Base-by-base conservation (phyloP, 2,888 invertebrate species). In the Drosophila subquinaria region DNA sequence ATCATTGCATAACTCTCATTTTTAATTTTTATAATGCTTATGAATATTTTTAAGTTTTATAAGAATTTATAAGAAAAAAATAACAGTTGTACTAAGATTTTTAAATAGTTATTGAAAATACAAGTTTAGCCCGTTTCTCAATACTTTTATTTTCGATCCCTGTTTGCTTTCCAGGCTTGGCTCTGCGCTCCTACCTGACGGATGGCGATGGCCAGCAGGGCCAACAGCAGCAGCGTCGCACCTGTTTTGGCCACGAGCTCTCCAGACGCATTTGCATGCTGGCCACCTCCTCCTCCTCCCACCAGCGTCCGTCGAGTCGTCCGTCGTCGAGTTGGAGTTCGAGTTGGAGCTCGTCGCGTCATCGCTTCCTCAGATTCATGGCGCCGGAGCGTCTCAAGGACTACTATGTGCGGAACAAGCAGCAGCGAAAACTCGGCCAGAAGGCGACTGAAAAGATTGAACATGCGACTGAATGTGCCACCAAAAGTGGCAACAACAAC, bases 221-320 rank as follows among this genome's bases (percentile, higher is more conserved):
- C 27, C 23, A 23, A 4, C 40, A 47, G 4, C 50, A 61, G 27
- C 59, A 47, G 4, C 61, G 70, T 2, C 20, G 67, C 11, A 80
- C 80, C 4, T 61, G 63, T 42, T 61, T 80, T n/a, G 72, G 82
- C 0, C 82, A 80, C 20, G 82, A 80, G 20, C 11, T 81, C 2
- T 61, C 76, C 3, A 62, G 72, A 6, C 62, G 57, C 23, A 60
- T 74, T 35, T 64, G 63, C 50, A 40, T 69, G 63, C 62, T 69
- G 2, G 47, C 62, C 53, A 27, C 5, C 27, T 27, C 27, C 27
- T 27, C 17, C 27, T 27, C 27, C 27, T 27, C 27, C 5, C 62
- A 59, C 55, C 67, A 69, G 0, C 53, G 59, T 10, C 9, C 45
- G 13, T 23, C 33, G 2, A 42, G 48, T 15, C 17, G 43, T 4